A percentile compares a stretch with the other conserved stretches of the same genome.
phyloP scores from a whole-genome alignment of 2,113 vertebrate genomes.

The Pelodiscus sinensis region DNA sequence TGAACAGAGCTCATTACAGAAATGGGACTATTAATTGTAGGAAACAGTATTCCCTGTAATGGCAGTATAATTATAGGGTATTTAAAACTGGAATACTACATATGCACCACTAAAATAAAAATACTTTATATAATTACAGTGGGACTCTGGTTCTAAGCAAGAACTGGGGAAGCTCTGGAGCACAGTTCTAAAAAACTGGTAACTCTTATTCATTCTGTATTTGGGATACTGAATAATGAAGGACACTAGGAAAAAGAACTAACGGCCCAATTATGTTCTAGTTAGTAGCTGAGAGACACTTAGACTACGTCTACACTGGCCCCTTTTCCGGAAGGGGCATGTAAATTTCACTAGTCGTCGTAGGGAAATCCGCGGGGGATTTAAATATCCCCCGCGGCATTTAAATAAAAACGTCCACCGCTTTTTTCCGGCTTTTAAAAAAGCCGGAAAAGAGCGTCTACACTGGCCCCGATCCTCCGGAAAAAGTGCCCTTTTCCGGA shows the following conservation, averaged over 20 bases:
- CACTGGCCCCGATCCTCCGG: too few relatives aligned
- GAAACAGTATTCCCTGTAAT: neutral
- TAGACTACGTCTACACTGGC: too few relatives aligned
- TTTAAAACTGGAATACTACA: neutral
- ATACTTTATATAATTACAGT: neutral
- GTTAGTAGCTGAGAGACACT: neutral
- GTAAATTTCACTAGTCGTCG: too few relatives aligned
- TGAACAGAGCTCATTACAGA: neutral
- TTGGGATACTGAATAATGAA: neutral
- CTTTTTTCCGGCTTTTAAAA: too few relatives aligned
- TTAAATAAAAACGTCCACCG: too few relatives aligned
- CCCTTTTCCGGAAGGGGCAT: too few relatives aligned
- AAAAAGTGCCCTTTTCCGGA: too few relatives aligned
- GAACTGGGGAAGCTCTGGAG: neutral
- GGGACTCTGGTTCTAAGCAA: neutral
- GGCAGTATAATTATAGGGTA: neutral
- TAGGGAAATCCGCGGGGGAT: too few relatives aligned
- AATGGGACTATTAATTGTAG: neutral
- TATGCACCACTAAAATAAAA: neutral
- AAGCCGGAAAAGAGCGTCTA: too few relatives aligned
- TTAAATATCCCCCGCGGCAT: too few relatives aligned
- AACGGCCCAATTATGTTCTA: neutral
- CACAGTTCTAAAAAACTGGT: neutral
- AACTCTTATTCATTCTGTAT: neutral
- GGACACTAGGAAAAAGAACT: neutral